Evolutionary conservation across 2,888 invertebrate genomes (phyloP).

Genomic region (Acholoe squamosa): DNA sequence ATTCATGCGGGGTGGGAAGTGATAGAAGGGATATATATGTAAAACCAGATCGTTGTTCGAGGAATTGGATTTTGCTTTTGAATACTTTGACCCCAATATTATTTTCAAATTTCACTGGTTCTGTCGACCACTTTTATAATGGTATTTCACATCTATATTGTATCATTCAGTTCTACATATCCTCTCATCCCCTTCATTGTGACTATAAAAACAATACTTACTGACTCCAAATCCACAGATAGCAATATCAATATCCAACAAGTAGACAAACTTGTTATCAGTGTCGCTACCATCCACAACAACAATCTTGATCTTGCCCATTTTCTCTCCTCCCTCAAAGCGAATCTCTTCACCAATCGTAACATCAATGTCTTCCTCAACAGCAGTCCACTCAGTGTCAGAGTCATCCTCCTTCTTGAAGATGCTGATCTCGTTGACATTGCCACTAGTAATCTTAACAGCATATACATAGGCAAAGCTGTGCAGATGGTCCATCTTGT

Average conservation of each 20-base stretch:
- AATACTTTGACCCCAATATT: too few species aligned
- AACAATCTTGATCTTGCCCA: slow-evolving; percentile 36
- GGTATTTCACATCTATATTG: too few species aligned
- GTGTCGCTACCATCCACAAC: neutral
- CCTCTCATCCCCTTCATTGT: neutral
- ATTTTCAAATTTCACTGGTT: too few species aligned
- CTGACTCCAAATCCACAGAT: neutral
- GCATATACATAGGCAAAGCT: slow-evolving; percentile 27
- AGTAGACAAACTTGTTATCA: neutral
- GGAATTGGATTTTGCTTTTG: too few species aligned
- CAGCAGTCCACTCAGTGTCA: neutral
- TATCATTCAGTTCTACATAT: too few species aligned
- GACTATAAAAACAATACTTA: neutral
- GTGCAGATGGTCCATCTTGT: neutral
- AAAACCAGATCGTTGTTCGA: too few species aligned
- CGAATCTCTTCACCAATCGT: neutral
- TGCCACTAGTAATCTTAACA: neutral
- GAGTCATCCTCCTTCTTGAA: neutral
- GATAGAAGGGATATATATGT: too few species aligned
- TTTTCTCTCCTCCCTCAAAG: neutral
- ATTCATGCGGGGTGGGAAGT: too few species aligned
- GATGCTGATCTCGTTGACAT: neutral
- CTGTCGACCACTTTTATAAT: too few species aligned
- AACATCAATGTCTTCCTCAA: neutral
- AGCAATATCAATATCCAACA: slow-evolving; percentile 2